Base-by-base conservation (phyloP, 1,140 invertebrate genomes). In the Bombus impatiens region DNA sequence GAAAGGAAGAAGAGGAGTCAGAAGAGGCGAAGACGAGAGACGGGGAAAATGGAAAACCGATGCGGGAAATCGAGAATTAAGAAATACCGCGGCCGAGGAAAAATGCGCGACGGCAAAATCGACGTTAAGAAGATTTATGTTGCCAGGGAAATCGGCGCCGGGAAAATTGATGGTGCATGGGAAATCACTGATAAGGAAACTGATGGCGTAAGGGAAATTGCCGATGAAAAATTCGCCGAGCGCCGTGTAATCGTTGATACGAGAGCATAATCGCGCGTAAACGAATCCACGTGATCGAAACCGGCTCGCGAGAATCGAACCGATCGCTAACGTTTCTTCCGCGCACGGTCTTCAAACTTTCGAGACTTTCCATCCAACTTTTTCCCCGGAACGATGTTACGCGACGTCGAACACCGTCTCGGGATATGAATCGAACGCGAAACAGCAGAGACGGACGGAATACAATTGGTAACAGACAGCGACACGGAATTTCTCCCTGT, bases 31-130 rank as follows among this genome's bases (percentile, higher is more conserved):
- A 53, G 47, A 53, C 47, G 18, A 53, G 47, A 53, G 47, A 53
- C 47, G 47, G 47, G 47, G 47, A 53, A 53, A 53, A 53, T 53
- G 18, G 47, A 53, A 53, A 53, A 77, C 12, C 74, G 74, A 78
- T 77, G 77, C 78, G 44, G 74, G 78, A 89, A 72, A 72, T 68
- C 75, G 44, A 25, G 82, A 84, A 78, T 78, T 78, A 78, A 84
- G 82, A 40, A 78, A 77, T 70, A 53, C 47, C 47, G 9, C 18
- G 70, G 42, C 68, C 2, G 10, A 40, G 37, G 59, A 71, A 42
- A 53, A 80, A 70, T 25, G 44, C 32, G 35, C 22, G 47, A 22
- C 9, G 40, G 18, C 32, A 68, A 35, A 44, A 9, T 47, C 42
- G 57, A 67, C 67, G 68, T 37, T 82, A 42, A 42, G 37, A 40